Evolutionary conservation across 2,888 invertebrate genomes (phyloP), one percentile per base, ranked within the genome.

Genomic region (Halictus quadricinctus): DNA sequence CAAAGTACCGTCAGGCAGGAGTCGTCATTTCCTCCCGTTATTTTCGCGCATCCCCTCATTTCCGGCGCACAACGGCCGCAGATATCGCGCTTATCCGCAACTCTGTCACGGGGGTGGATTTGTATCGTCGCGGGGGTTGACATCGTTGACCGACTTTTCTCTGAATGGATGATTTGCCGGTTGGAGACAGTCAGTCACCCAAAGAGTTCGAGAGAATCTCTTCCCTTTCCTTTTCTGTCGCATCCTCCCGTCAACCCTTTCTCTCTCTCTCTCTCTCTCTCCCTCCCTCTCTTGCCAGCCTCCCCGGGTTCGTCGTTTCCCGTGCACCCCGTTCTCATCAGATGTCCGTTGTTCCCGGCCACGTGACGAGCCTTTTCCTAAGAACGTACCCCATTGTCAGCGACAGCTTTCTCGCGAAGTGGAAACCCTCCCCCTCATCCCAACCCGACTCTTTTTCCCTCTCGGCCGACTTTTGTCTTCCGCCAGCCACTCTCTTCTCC

Each of bases 101-200:
- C 73, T 84, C 84, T 72, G 86, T 85, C 81, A 60, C 70, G 73
- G 70, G 64, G 79, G 41, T 74, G 83, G 82, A 84, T 87, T 87
- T 80, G 84, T 82, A 87, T 84, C 87, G 85, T 82, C 79, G 80
- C 72, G 78, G 70, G 43, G 80, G 80, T 85, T 72, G 66, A 43
- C 83, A 84, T 86, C 86, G 89, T 86, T 90, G 91, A 90, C 91
- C 92, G 91, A 91, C 90, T 92, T 92, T 90, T 81, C 82, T 75
- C 83, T 86, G 85, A 88, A 91, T 88, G 87, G 88, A 87, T 89
- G 88, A 91, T 91, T 89, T 88, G 88, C 84, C 46, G 83, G 70
- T 48, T 41, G 73, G 73, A 76, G 72, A 79, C 79, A 60, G 79
- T 21, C 79, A 60, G 83, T 21, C 50, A 21, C 66, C 83, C 84